phyloP scores from a whole-genome alignment of 2,113 vertebrate genomes.

The Pitta sordida region DNA sequence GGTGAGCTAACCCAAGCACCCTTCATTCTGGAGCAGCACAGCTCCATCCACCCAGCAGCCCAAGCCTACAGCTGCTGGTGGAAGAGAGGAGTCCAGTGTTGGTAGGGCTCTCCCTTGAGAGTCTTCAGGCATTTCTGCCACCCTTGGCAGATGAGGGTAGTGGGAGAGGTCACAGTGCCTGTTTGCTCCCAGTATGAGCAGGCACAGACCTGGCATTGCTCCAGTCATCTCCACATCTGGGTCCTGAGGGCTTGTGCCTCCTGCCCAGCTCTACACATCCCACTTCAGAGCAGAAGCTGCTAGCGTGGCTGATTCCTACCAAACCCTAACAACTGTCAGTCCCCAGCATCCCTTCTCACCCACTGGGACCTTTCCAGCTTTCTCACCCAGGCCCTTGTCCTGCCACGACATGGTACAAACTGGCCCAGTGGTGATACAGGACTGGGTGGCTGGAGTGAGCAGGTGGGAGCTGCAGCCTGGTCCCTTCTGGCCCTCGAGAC shows the following conservation, averaged over 20 bases:
- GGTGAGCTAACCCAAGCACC: neutral
- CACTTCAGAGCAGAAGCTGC: neutral
- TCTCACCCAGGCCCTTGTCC: neutral
- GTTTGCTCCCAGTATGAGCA: neutral
- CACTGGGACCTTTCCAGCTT: neutral
- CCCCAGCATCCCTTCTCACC: neutral
- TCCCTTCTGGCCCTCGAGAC: neutral
- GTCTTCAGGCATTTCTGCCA: neutral
- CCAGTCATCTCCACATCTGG: accelerated
- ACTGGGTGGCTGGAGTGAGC: accelerated
- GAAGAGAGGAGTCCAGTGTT: neutral
- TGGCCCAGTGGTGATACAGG: accelerated
- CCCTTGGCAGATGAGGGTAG: neutral
- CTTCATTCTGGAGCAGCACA: neutral
- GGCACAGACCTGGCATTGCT: neutral
- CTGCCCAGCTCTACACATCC: neutral
- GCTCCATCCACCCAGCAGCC: neutral
- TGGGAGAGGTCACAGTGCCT: neutral
- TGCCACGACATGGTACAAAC: neutral
- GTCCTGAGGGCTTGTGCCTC: neutral
- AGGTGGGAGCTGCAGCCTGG: neutral
- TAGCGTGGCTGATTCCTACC: neutral
- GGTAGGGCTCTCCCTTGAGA: neutral
- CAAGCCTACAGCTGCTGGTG: neutral
- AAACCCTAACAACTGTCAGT: neutral